Evolutionary conservation across 2,888 invertebrate genomes (phyloP).

Genomic region (Pseudococcus longispinus): DNA sequence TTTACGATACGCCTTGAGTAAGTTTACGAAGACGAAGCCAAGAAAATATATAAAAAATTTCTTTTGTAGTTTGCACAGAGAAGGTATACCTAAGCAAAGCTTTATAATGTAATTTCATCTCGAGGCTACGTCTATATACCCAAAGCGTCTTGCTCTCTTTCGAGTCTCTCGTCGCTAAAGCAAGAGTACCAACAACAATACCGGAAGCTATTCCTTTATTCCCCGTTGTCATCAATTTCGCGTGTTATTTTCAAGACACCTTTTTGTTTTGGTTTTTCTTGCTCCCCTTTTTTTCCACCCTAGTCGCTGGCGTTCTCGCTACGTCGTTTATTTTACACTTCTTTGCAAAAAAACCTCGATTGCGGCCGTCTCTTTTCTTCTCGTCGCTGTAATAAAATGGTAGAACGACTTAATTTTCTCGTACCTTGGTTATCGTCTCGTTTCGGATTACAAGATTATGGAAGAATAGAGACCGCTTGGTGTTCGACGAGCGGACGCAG

Average conservation of each 20-base stretch:
- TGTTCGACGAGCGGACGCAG: neutral
- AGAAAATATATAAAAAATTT: constrained; percentile 1
- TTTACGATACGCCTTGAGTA: neutral
- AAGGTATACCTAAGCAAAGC: neutral
- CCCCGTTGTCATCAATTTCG: constrained; percentile 12
- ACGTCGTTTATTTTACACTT: neutral
- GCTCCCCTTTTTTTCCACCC: neutral
- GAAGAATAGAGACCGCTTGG: neutral
- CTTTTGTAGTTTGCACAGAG: neutral
- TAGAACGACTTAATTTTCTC: neutral
- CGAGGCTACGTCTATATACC: neutral
- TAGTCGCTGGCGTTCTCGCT: neutral
- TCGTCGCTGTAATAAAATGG: neutral
- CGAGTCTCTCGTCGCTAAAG: neutral
- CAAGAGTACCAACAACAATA: neutral
- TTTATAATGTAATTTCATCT: constrained; percentile 19
- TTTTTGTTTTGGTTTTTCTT: neutral
- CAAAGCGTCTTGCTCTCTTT: neutral
- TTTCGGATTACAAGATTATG: neutral
- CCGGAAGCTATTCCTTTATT: constrained; percentile 31
- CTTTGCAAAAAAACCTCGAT: neutral
- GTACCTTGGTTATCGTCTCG: neutral
- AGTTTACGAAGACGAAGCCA: neutral
- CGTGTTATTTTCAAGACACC: constrained; percentile 8
- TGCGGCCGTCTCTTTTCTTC: neutral